phyloP scores from a whole-genome alignment of 2,113 vertebrate species.

The Riparia riparia region DNA sequence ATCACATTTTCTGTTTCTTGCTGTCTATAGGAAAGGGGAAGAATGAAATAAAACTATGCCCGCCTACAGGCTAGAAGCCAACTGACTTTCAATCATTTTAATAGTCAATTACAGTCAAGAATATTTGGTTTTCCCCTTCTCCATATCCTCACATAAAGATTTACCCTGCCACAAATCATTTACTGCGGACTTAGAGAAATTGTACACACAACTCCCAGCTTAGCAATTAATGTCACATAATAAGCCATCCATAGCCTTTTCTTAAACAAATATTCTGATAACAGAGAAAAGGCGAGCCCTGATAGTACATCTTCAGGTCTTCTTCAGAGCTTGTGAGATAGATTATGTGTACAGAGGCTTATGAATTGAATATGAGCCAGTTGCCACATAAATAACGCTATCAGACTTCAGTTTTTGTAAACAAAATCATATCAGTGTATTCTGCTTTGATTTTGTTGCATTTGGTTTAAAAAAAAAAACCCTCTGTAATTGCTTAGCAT shows the following conservation, averaged over 20 bases:
- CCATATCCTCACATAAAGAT: not conserved
- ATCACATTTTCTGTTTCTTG: conserved; percentile 5
- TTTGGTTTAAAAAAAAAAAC: not conserved
- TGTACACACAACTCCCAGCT: not conserved
- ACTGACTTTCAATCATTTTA: conserved; percentile 44
- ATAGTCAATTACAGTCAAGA: conserved; percentile 37
- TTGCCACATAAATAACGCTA: not conserved
- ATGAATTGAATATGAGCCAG: not conserved
- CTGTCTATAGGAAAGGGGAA: not conserved
- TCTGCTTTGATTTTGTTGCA: conserved; percentile 29
- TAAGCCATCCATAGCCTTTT: conserved; percentile 26
- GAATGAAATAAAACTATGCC: conserved; percentile 15
- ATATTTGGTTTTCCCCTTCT: conserved; percentile 30
- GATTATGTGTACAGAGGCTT: not conserved
- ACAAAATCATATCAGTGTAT: not conserved
- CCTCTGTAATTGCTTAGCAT: conserved; percentile 12
- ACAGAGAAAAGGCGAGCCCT: not conserved
- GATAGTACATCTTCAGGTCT: not conserved
- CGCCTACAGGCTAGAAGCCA: not conserved
- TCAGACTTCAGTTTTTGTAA: conserved; percentile 36
- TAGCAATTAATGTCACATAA: conserved; percentile 38
- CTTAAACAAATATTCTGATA: conserved; percentile 38
- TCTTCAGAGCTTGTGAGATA: not conserved
- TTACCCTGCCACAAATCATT: conserved; percentile 39
- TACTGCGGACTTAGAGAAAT: not conserved